These are phyloP conservation scores for Myotis pilosus DNA, from an alignment of 2,797 vertebrate genomes.

Conservation along the genomic window DNA sequence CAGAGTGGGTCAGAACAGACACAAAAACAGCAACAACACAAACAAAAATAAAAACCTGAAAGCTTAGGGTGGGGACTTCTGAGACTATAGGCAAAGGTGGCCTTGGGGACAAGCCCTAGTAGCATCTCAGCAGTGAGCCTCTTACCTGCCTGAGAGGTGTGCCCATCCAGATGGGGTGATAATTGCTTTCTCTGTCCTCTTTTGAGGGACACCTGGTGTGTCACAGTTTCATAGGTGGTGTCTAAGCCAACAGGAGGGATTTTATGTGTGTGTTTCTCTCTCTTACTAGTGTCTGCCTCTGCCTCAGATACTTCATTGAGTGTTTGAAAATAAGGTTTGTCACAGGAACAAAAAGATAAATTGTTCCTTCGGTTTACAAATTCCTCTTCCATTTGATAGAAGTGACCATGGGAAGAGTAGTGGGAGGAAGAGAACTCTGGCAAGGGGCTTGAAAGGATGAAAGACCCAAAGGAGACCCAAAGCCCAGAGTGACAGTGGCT, in stretches of 20 bases:
- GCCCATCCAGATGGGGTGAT: constrained; percentile 2
- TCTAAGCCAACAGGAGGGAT: background rate
- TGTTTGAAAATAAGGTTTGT: constrained; percentile 45
- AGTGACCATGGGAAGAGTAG: background rate
- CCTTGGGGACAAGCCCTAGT: background rate
- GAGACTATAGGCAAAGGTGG: background rate
- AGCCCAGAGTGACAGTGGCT: background rate
- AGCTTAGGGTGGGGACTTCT: background rate
- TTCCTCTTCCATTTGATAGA: background rate
- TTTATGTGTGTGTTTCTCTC: background rate
- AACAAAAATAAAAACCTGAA: background rate
- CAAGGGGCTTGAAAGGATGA: background rate
- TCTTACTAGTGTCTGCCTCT: background rate
- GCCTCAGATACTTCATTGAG: background rate
- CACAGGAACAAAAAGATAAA: background rate
- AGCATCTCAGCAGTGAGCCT: background rate
- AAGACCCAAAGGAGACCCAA: background rate
- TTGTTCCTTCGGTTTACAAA: background rate
- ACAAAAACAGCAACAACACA: background rate
- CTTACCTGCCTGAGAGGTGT: background rate
- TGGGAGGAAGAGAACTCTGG: background rate
- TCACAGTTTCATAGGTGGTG: constrained; percentile 1
- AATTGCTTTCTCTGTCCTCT: constrained; percentile 56
- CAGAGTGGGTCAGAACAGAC: background rate
- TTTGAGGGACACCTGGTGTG: constrained; percentile 43